These are phyloP conservation scores for Hippocampus comes DNA, from an alignment of 2,113 vertebrate species.

Conservation along the genomic window DNA sequence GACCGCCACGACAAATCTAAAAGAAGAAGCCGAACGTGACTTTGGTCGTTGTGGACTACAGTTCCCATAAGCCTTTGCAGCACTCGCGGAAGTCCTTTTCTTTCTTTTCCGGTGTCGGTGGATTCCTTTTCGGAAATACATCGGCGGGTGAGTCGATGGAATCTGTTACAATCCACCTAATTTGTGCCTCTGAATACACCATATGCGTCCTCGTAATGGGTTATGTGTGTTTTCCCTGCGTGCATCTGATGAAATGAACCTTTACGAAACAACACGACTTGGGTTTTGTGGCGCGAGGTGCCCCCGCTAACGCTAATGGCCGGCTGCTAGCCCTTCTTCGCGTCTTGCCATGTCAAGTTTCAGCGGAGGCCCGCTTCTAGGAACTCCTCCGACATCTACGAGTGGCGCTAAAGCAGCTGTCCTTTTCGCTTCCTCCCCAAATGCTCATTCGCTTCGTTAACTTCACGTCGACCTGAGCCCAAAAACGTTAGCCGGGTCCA, in stretches of 20 bases:
- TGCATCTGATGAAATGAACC: neutral
- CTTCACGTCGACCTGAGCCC: neutral
- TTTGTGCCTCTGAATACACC: fast-evolving
- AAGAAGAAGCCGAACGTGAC: neutral
- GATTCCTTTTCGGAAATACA: constrained; percentile 53
- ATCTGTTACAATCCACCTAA: constrained; percentile 53
- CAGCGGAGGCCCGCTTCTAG: neutral
- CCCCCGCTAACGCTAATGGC: neutral
- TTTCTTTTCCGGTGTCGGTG: constrained; percentile 51
- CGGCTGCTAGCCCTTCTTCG: neutral
- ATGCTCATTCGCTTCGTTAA: neutral
- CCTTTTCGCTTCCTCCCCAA: neutral
- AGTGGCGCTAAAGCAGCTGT: neutral
- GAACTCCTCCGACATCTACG: neutral
- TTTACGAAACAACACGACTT: neutral
- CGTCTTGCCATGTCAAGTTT: constrained; percentile 10
- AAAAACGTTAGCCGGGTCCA: neutral
- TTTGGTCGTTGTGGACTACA: constrained; percentile 23
- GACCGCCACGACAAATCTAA: too few species aligned
- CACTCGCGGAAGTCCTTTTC: constrained; percentile 65
- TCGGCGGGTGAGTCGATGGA: constrained; percentile 60
- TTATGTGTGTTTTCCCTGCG: neutral
- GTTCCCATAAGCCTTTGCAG: constrained; percentile 52
- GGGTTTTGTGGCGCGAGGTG: neutral
- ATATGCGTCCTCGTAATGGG: fast-evolving